Base-by-base conservation (phyloP, 2,113 vertebrate species). In the Pangasianodon hypophthalmus region DNA sequence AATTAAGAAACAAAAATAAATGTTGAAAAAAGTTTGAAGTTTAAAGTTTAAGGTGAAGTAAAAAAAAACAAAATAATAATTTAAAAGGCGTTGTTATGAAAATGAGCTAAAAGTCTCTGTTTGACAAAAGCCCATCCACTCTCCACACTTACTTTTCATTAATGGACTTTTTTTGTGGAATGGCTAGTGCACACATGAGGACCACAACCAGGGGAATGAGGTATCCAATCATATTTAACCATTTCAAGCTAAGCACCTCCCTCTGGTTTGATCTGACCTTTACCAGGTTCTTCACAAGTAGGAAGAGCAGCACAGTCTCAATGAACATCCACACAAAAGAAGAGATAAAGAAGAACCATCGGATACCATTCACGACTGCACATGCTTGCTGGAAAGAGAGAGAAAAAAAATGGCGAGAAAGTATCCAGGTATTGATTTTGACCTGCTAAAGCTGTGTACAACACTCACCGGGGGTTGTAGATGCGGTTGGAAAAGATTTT, bases 291-390 rank as follows among this genome's bases (percentile, higher is more conserved):
- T 82, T 87, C 64, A 97, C 94, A 0, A 96, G 92, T 41, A 95
- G 85, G 94, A 95, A 96, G 82, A 97, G 95, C 89, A 96, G 93
- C 56, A 95, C 24, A 0, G 95, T 95, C 80, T 96, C 96, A 3
- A 96, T 94, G 87, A 90, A 91, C 96, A 96, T 97, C 96, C 96
- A 96, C 92, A 95, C 94, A 92, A 96, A 96, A 71, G 93, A 91
- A 0, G 93, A 93, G 87, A 97, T 92, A 87, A 96, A 96, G 89
- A 92, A 93, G 91, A 94, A 95, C 87, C 96, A 95, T 88, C 96
- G 94, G 69, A 96, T 52, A 0, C 90, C 94, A 1, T 95, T 93
- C 60, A 96, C 91, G 32, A 95, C 84, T n/a, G 91, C 91, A 92
- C 96, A 96, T 32, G 91, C 71, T n/a, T 89, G 80, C 96, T 96